Conservation (phyloP, 2,888 invertebrate genomes). For the Drosophila rellima region DNA sequence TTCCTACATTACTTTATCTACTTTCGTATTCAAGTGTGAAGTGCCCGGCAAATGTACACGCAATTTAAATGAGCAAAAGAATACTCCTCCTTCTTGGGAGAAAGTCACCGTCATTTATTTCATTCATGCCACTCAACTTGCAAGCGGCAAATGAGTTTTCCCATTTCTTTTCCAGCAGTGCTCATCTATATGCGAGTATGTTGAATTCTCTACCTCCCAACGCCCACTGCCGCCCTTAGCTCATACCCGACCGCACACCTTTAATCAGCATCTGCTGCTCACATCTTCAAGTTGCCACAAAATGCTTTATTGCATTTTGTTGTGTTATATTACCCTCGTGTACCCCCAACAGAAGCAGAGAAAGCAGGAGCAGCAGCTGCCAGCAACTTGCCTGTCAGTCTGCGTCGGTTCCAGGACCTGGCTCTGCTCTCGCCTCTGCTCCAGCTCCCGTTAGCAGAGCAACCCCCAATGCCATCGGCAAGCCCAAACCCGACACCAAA, state of each 20-base stretch:
- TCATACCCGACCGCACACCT: slow-evolving; percentile 73
- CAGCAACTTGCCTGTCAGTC: slow-evolving; percentile 68
- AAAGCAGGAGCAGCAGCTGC: slow-evolving; percentile 56
- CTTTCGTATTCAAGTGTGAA: slow-evolving; percentile 81
- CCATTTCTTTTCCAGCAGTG: slow-evolving; percentile 49
- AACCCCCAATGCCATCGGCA: slow-evolving; percentile 27
- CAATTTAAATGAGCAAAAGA: slow-evolving; percentile 76
- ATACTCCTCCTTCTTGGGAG: neutral
- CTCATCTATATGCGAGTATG: slow-evolving; percentile 52
- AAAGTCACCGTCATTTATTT: slow-evolving; percentile 8
- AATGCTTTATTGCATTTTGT: slow-evolving; percentile 83
- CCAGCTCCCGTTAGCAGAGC: slow-evolving; percentile 19
- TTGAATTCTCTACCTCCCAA: slow-evolving; percentile 1
- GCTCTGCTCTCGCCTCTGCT: slow-evolving; percentile 17
- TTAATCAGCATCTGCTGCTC: slow-evolving; percentile 83
- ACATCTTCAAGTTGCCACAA: slow-evolving; percentile 83
- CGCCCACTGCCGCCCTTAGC: slow-evolving; percentile 5
- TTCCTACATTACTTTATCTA: slow-evolving; percentile 76
- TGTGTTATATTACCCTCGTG: slow-evolving; percentile 80
- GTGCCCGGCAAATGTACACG: slow-evolving; percentile 77
- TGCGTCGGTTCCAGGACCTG: slow-evolving; percentile 57
- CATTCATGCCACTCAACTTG: slow-evolving; percentile 49
- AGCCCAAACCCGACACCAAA: slow-evolving; percentile 9
- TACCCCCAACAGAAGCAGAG: slow-evolving; percentile 39
- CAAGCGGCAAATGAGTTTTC: slow-evolving; percentile 74